Evolutionary conservation across 2,888 invertebrate genomes (phyloP).

Genomic region (Metellina segmentata): DNA sequence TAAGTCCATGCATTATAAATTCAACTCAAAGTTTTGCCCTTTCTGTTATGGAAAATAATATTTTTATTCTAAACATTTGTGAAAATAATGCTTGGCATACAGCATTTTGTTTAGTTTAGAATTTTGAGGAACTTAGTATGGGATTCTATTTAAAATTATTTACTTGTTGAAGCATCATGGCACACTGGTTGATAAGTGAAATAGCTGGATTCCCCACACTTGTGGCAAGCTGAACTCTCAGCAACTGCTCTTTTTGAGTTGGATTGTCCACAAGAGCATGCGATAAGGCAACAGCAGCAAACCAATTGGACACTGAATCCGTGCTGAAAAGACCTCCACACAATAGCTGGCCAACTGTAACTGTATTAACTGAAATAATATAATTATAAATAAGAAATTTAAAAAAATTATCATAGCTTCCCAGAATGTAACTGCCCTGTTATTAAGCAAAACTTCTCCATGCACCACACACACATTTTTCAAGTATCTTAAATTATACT

Average conservation of each 20-base stretch:
- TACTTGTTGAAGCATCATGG: conserved; percentile 88
- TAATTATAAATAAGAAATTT: not conserved
- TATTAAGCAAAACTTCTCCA: too few species aligned
- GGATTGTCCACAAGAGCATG: conserved; percentile 92
- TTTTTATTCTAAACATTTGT: not conserved
- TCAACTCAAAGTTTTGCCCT: too few species aligned
- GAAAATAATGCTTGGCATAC: not conserved
- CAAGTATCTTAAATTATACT: too few species aligned
- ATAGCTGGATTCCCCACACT: conserved; percentile 91
- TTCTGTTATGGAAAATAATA: too few species aligned
- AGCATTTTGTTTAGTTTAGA: not conserved
- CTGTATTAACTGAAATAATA: conserved; percentile 80
- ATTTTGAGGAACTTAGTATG: not conserved
- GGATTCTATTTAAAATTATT: not conserved
- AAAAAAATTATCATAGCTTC: too few species aligned
- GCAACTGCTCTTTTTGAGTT: conserved; percentile 89
- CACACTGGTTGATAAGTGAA: conserved; percentile 93
- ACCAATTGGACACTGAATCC: conserved; percentile 96
- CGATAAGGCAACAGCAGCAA: conserved; percentile 93
- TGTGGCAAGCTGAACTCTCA: conserved; percentile 94
- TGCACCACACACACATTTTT: too few species aligned
- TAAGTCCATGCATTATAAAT: too few species aligned
- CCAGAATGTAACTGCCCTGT: too few species aligned
- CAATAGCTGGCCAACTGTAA: conserved; percentile 90
- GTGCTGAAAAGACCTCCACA: conserved; percentile 95